Base-by-base conservation (phyloP, 2,888 invertebrate genomes). In the Drosophila lutescens region DNA sequence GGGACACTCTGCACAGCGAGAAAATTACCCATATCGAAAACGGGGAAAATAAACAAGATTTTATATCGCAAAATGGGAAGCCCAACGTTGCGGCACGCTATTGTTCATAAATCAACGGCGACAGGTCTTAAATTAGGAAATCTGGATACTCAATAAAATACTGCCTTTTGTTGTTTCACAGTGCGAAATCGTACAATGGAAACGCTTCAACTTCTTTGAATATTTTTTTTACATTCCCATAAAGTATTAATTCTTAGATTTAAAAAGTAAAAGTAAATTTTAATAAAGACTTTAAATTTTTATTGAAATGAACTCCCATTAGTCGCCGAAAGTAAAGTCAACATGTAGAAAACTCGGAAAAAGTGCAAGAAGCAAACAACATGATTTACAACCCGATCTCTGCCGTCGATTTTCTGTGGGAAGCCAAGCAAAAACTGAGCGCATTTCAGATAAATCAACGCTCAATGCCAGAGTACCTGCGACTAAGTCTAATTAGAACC, bases 401-500 rank as follows among this genome's bases (percentile, higher is more conserved):
- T 54, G 15, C 10, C 17, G 44, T 56, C 66, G 66, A 74, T 82
- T 76, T 54, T 69, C 77, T 80, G 72, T 81, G 81, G 77, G 77
- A 84, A 74, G 53, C 55, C 59, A 77, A 54, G 61, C 76, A 76
- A 78, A 71, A 74, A 61, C 43, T 46, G 60, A 55, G 67, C 68
- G 58, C 82, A 66, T 77, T 82, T 81, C 70, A 56, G 56, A 80
- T 82, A 85, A 85, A 87, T 87, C 88, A 87, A 50, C 80, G 80
- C 77, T 82, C 84, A 85, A 82, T 85, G 84, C 70, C 87, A 85
- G 76, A 73, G 15, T 58, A 68, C 68, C 62, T 71, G 51, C 67
- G 49, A 67, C 77, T 68, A 79, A 69, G 81, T 86, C 81, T 79
- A 87, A 85, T 85, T 87, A 85, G 83, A 85, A 79, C 79, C 85